Base-by-base conservation (phyloP, 2,888 invertebrate species). In the Imbricaverruca yamaguchii region DNA sequence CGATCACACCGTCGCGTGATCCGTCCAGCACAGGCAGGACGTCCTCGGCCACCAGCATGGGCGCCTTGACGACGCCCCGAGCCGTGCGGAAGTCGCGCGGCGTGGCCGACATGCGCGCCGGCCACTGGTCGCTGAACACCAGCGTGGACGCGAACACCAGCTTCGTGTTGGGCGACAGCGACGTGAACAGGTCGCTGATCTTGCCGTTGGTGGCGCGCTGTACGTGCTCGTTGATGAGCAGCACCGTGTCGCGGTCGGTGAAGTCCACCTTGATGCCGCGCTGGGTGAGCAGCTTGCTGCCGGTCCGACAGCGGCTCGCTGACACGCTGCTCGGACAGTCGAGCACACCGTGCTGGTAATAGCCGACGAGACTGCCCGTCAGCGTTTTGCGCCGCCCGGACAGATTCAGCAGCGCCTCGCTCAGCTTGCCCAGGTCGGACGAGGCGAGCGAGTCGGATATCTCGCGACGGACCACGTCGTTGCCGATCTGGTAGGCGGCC, bases 81-180 rank as follows among this genome's bases (percentile, higher is more conserved):
- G 18, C 18, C 18, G 53, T 8, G 11, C 8, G 15, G 74, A 78
- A 78, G 13, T 56, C 10, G 25, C 55, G 57, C 7, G 9, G 13
- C 11, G n/a, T 3, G 18, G 56, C 13, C 4, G 23, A 3, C 57
- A 78, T n/a, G 2, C 57, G 78, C 3, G 78, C 3, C 78, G 21
- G 56, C 78, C 78, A 78, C 56, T 78, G n/a, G n/a, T 56, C 78
- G 6, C 23, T 11, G 57, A 57, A 78, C 57, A 78, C 56, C 57
- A 78, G 57, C 56, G 78, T 57, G 9, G 78, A 56, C 7, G 78
- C 23, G 57, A 78, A 78, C 57, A 78, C 78, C 57, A 78, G 78
- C 57, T n/a, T 4, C 15, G 78, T 78, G 57, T 57, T 9, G 23
- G n/a, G 13, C n/a, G 56, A 11, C 23, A 78, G 78, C 6, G 8